A percentile compares a stretch with the other conserved stretches of the same genome.
phyloP scores from a whole-genome alignment of 2,113 vertebrate genomes.

The Burhinus bistriatus region DNA sequence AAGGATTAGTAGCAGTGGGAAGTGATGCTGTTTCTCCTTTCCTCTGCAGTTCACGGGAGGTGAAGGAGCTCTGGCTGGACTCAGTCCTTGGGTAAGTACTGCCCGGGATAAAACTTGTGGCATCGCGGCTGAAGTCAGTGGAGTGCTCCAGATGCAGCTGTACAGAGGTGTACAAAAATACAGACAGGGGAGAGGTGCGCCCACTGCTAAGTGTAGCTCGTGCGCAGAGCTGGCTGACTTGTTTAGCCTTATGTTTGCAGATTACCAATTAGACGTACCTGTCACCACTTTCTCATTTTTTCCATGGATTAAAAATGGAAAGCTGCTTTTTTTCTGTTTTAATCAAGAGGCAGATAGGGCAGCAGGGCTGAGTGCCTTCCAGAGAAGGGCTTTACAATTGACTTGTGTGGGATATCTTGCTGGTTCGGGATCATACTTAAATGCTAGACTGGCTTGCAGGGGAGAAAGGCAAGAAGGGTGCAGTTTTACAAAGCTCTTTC shows the following conservation, averaged over 20 bases:
- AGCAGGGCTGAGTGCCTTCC: background rate
- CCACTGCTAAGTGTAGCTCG: background rate
- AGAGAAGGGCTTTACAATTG: background rate
- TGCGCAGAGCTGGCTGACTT: background rate
- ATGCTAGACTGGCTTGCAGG: background rate
- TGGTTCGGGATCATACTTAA: background rate
- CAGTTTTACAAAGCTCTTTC: background rate
- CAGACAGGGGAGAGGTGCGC: background rate
- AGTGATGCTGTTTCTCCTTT: conserved; percentile 74
- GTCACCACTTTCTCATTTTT: background rate
- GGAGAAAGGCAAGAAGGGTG: background rate
- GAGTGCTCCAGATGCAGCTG: background rate
- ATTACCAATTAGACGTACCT: background rate
- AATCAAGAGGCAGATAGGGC: background rate
- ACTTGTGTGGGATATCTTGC: background rate
- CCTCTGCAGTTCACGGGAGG: conserved; percentile 71
- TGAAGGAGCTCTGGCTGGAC: conserved; percentile 82
- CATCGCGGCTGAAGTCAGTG: fast-evolving
- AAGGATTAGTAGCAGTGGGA: conserved; percentile 69
- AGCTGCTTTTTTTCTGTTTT: background rate
- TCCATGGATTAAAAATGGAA: background rate
- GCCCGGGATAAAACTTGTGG: background rate
- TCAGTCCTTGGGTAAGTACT: conserved; percentile 80
- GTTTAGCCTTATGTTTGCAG: background rate
- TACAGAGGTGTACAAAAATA: background rate